A percentile compares a stretch with the other conserved stretches of the same genome.
Evolutionary conservation across 2,888 invertebrate species (phyloP).

Genomic region (Temnothorax ravouxi): DNA sequence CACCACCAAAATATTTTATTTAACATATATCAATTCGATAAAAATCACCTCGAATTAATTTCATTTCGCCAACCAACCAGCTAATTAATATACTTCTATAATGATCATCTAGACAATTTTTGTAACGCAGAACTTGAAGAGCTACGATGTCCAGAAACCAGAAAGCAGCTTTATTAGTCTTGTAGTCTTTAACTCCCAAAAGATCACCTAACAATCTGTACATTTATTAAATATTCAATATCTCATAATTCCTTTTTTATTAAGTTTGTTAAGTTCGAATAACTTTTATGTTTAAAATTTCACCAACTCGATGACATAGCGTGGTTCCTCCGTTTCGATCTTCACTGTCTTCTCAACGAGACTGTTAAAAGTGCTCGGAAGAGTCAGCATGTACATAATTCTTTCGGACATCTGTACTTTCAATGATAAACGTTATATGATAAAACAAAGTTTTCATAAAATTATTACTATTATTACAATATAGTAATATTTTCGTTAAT

Average conservation of each 20-base stretch:
- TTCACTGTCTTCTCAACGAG: constrained; percentile 64
- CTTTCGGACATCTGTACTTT: not conserved
- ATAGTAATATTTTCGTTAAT: constrained; percentile 3
- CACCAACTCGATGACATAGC: constrained; percentile 73
- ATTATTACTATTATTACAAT: not conserved
- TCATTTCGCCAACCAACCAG: constrained; percentile 80
- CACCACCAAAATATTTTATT: not conserved
- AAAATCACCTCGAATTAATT: constrained; percentile 74
- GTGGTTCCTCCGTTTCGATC: constrained; percentile 66
- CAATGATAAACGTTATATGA: not conserved
- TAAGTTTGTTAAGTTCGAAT: not conserved
- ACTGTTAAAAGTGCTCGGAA: constrained; percentile 72
- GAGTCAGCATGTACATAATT: constrained; percentile 61
- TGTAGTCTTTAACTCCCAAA: constrained; percentile 60
- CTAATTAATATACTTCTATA: constrained; percentile 74
- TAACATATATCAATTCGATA: not conserved
- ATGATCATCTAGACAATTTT: constrained; percentile 67
- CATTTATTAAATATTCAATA: constrained; percentile 29
- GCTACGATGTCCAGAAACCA: constrained; percentile 88
- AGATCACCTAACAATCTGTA: constrained; percentile 62
- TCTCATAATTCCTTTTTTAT: not conserved
- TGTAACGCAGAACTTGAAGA: constrained; percentile 69
- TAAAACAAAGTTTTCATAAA: not conserved
- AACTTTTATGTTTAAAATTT: not conserved
- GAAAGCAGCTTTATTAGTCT: constrained; percentile 62